phyloP scores from a whole-genome alignment of 1,140 invertebrate genomes.

The Bombus turneri region DNA sequence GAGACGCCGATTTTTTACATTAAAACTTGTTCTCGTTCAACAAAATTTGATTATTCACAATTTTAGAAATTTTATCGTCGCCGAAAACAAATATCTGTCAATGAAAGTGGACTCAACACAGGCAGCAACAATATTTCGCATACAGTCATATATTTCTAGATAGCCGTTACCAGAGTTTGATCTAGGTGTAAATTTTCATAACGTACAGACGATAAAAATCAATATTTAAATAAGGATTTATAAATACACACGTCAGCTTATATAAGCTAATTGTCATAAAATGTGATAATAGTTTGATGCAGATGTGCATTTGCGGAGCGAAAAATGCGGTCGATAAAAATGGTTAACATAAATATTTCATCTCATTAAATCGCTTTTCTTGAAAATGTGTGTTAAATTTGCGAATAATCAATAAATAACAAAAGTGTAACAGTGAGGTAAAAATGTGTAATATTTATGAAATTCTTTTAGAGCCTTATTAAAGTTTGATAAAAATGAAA shows the following conservation, averaged over 20 bases:
- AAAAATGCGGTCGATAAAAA: not conserved
- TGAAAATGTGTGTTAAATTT: slow-evolving; percentile 35
- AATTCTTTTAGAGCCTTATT: no score
- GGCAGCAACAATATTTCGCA: slow-evolving; percentile 36
- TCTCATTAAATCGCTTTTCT: not conserved
- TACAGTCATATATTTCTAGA: slow-evolving; percentile 32
- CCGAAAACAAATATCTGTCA: slow-evolving; percentile 47
- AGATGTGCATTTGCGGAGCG: not conserved
- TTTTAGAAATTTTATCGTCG: not conserved
- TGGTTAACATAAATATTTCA: slow-evolving; percentile 7
- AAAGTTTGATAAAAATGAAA: not conserved
- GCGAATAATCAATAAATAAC: not conserved
- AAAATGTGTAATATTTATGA: not conserved
- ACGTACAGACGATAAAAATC: slow-evolving; percentile 18
- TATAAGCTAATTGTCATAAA: slow-evolving; percentile 17
- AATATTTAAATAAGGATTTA: slow-evolving; percentile 40
- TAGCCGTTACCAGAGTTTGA: slow-evolving; percentile 50
- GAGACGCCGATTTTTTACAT: not conserved
- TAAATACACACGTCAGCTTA: slow-evolving; percentile 14
- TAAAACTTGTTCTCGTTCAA: not conserved
- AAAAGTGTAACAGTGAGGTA: slow-evolving; percentile 28
- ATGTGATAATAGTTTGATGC: slow-evolving; percentile 13
- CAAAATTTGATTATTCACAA: not conserved
- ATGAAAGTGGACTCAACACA: slow-evolving; percentile 30
- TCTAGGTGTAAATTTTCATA: slow-evolving; percentile 26